Base-by-base conservation (phyloP, 92 coral and sea anemone genomes). In the Palythoa grandiflora region DNA sequence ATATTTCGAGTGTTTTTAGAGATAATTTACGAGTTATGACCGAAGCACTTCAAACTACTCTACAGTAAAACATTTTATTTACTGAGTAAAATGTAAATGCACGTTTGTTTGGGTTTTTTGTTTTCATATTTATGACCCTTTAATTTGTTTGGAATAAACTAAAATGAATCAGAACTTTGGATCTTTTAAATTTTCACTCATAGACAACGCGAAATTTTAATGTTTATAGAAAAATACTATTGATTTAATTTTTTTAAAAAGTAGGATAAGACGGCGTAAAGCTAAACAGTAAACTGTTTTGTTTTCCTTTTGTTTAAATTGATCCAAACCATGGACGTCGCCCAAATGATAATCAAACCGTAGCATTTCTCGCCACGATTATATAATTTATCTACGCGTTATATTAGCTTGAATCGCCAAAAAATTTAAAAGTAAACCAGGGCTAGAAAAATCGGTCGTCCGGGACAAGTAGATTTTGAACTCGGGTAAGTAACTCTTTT, bases 71-170 rank as follows among this genome's bases (percentile, higher is more conserved):
- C 4, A 17, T 63, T 5, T 63, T 35, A 55, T 2, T 60, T 60
- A 2, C 16, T 16, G 9, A 61, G 53, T 63, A 80, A 28, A 28
- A 28, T 28, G 28, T 28, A 28, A 5, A 39, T n/a, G 9, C 68
- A 19, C 19, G 12, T 60, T 38, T 63, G 57, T 80, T 63, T 63
- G 38, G 85, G 17, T 80, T 80, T 57, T 59, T 38, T 51, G 39
- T 1, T 36, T 19, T 77, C 65, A 14, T 35, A 57, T 35, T 76
- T 9, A 16, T 37, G 17, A 55, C 71, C 17, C 15, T 59, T 17
- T 19, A 20, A 40, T 61, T 40, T 40, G 38, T 80, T 60, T 39
- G 14, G 37, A 80, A 63, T 63, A 63, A 19, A 63, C 5, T 60
- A 60, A 60, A 16, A 2, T 1, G 10, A 63, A 19, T 63, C 21